Evolutionary conservation across 2,113 vertebrate species (phyloP).

Genomic region (Crypturellus undulatus): DNA sequence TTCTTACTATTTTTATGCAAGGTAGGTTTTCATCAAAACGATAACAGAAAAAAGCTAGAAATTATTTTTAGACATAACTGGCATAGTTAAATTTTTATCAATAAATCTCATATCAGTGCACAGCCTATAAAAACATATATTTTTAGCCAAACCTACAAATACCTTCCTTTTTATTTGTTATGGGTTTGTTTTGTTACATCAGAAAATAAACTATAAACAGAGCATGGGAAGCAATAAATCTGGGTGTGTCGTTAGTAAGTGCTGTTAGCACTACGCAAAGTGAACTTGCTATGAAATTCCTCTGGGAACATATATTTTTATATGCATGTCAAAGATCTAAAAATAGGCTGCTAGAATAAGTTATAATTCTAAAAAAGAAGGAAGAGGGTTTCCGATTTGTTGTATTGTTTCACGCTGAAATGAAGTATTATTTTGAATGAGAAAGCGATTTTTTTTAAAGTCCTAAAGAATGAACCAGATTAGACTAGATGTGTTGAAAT

Average conservation of each 20-base stretch:
- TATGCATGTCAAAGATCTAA: slow-evolving; percentile 35
- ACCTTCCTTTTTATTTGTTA: slow-evolving; percentile 14
- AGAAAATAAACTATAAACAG: slow-evolving; percentile 51
- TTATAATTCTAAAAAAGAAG: background rate
- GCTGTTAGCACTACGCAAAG: too few relatives aligned
- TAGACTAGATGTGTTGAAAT: background rate
- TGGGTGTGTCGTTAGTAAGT: slow-evolving; percentile 39
- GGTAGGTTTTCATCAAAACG: background rate
- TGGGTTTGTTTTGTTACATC: slow-evolving; percentile 22
- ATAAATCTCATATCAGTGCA: background rate
- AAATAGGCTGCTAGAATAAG: slow-evolving; percentile 14
- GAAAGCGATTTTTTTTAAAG: background rate
- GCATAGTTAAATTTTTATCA: slow-evolving; percentile 16
- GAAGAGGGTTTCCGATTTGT: background rate
- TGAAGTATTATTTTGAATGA: background rate
- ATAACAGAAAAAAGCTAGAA: background rate
- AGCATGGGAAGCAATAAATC: slow-evolving; percentile 69
- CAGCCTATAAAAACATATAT: background rate
- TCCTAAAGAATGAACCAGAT: background rate
- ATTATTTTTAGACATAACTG: slow-evolving; percentile 1
- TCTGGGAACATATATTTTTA: slow-evolving; percentile 50
- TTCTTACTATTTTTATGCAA: slow-evolving; percentile 2
- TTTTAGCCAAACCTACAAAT: slow-evolving; percentile 49
- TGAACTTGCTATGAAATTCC: slow-evolving; percentile 30
- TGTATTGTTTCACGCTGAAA: slow-evolving; percentile 16